phyloP scores from a whole-genome alignment of 2,888 invertebrate species.

The Cryptocephalus moraei region DNA sequence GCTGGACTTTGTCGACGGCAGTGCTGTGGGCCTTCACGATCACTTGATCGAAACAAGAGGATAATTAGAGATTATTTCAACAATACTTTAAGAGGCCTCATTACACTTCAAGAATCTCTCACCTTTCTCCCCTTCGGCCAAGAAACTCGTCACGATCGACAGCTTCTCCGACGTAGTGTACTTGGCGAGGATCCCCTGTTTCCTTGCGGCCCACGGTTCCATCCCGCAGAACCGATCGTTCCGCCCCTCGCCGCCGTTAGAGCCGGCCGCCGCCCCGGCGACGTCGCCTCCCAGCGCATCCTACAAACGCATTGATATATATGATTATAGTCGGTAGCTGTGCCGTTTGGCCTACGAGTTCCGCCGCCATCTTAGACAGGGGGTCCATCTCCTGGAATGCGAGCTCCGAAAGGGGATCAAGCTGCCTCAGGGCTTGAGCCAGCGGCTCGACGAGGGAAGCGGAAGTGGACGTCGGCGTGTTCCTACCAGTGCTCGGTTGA shows the following conservation, averaged over 20 bases:
- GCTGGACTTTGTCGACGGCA: slow-evolving; percentile 79
- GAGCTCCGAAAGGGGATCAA: slow-evolving; percentile 65
- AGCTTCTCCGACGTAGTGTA: slow-evolving; percentile 92
- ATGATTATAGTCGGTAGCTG: not conserved
- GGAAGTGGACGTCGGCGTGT: slow-evolving; percentile 37
- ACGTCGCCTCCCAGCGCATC: slow-evolving; percentile 11
- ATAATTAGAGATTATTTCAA: not conserved
- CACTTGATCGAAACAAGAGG: slow-evolving; percentile 42
- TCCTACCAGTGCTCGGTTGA: slow-evolving; percentile 42
- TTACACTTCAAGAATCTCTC: slow-evolving; percentile 15
- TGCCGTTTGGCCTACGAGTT: slow-evolving; percentile 32
- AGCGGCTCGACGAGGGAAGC: slow-evolving; percentile 43
- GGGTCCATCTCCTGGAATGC: slow-evolving; percentile 55
- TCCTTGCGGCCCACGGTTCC: slow-evolving; percentile 70
- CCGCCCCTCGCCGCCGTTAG: slow-evolving; percentile 19
- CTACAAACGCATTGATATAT: slow-evolving; percentile 11
- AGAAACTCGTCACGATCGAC: slow-evolving; percentile 80
- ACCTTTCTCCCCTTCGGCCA: slow-evolving; percentile 75
- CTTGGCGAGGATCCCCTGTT: slow-evolving; percentile 70
- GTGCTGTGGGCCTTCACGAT: slow-evolving; percentile 72
- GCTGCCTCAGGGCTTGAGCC: slow-evolving; percentile 52
- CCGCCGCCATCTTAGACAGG: slow-evolving; percentile 50
- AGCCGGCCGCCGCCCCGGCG: slow-evolving; percentile 18
- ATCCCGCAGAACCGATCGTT: slow-evolving; percentile 29
- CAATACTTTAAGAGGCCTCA: not conserved